Conservation (phyloP, 2,888 invertebrate genomes). For the Tenthredo livida region DNA sequence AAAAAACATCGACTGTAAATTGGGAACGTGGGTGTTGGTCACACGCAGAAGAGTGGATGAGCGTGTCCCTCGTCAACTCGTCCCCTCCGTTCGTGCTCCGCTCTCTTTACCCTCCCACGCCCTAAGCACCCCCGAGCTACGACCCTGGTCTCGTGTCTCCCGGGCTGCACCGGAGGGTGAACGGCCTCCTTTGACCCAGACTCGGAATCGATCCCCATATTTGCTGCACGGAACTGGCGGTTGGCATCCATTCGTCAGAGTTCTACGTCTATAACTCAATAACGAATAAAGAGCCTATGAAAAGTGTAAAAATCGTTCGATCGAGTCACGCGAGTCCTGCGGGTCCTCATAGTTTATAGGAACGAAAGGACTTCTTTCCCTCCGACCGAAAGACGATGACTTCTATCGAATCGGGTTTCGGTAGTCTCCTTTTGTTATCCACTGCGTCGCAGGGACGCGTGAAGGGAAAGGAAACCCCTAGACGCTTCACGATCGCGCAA, state of each 20-base stretch:
- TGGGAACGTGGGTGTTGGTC: slow-evolving; percentile 61
- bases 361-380: background rate
- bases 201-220: slow-evolving; percentile 77
- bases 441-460: background rate
- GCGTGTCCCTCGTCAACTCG: slow-evolving; percentile 54
- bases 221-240: slow-evolving; percentile 65
- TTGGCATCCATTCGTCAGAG: slow-evolving; percentile 46
- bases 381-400: background rate
- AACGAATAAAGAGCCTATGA: background rate
- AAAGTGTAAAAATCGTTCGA: background rate
- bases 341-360: slow-evolving; percentile 57
- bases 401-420: background rate
- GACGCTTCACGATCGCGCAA: slow-evolving; percentile 14
- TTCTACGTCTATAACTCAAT: slow-evolving; percentile 15
- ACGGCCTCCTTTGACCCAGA: slow-evolving; percentile 78
- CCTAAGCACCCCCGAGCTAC: slow-evolving; percentile 72
- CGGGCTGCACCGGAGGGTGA: slow-evolving; percentile 77
- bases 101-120: slow-evolving; percentile 58
- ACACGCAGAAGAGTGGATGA: slow-evolving; percentile 66
- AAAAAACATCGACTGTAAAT: slow-evolving; percentile 7
- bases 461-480: slow-evolving; percentile 41
- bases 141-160: slow-evolving; percentile 76
- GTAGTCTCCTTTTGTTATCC: background rate
- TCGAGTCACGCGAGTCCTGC: slow-evolving; percentile 51
- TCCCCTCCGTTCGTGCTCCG: slow-evolving; percentile 17